These are phyloP conservation scores for Drosophila diplacantha DNA, from an alignment of 2,888 invertebrate genomes.

Conservation along the genomic window DNA sequence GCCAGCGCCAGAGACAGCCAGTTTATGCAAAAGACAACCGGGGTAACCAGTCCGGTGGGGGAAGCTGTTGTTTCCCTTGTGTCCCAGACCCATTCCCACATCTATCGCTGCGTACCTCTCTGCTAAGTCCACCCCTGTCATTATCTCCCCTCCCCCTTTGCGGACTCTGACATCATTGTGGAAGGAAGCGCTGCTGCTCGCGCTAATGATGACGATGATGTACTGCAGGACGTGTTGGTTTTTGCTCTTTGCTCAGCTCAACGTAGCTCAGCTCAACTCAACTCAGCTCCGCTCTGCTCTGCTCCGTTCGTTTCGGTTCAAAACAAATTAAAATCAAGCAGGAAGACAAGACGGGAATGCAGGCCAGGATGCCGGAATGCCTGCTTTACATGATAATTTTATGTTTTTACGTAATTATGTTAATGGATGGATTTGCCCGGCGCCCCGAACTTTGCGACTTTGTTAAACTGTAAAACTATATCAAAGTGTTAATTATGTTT, in stretches of 20 bases:
- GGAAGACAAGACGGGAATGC: conserved; percentile 36
- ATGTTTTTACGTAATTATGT: conserved; percentile 64
- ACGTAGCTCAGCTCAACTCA: background rate
- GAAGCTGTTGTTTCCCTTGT: conserved; percentile 29
- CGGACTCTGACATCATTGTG: conserved; percentile 34
- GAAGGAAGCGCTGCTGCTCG: conserved; percentile 50
- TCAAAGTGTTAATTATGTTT: conserved; percentile 69
- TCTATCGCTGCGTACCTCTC: conserved; percentile 1
- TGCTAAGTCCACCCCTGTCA: conserved; percentile 7
- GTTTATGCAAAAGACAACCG: conserved; percentile 60
- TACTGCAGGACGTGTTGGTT: conserved; percentile 69
- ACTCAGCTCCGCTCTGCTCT: background rate
- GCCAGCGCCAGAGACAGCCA: conserved; percentile 28
- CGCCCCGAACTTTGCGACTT: conserved; percentile 45
- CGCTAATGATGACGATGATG: conserved; percentile 72
- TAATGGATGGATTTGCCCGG: conserved; percentile 60
- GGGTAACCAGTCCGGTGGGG: conserved; percentile 34
- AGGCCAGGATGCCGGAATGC: conserved; percentile 38
- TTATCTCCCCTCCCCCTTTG: conserved; percentile 6
- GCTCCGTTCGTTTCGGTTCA: conserved; percentile 36
- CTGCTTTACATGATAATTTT: conserved; percentile 61
- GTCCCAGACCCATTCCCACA: background rate
- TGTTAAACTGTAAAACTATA: conserved; percentile 60
- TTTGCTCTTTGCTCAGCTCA: conserved; percentile 52
- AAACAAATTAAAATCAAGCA: conserved; percentile 69